A percentile compares a stretch with the other conserved stretches of the same genome.
These are phyloP conservation scores for Heterodera carotae DNA, from an alignment of 1,140 invertebrate species.

Conservation along the genomic window DNA sequence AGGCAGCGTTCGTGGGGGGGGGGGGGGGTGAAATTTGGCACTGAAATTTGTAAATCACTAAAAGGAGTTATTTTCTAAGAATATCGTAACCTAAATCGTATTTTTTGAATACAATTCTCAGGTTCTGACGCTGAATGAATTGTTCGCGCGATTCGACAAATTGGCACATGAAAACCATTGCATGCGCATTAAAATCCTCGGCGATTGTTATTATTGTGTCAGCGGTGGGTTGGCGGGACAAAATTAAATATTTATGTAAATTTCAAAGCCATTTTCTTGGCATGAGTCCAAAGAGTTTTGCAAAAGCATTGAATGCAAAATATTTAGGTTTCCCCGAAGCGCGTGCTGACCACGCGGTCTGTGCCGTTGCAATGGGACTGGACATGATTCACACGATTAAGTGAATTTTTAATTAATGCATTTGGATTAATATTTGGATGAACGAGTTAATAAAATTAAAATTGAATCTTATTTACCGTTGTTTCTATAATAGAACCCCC, in stretches of 20 bases:
- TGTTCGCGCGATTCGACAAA: constrained; percentile 90
- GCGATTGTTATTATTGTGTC: constrained; percentile 88
- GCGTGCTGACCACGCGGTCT: constrained; percentile 77
- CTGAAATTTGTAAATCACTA: no score
- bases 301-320: no score
- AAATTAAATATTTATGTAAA: neutral
- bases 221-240: constrained; percentile 68
- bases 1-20: no score
- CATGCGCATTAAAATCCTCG: constrained; percentile 86
- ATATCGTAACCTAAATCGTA: no score
- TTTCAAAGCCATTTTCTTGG: no score
- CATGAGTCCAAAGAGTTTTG: no score
- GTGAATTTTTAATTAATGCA: constrained; percentile 54
- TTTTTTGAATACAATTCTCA: constrained; percentile 67
- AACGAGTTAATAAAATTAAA: constrained; percentile 15
- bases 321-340: constrained; percentile 75
- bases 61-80: no score
- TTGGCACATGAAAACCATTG: constrained; percentile 79
- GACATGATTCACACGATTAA: constrained; percentile 87
- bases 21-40: no score
- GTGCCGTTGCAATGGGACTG: constrained; percentile 81
- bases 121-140: constrained; percentile 75
- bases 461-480: no score
- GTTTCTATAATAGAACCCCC: no score
- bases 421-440: no score